Evolutionary conservation across 2,797 vertebrate species (phyloP).

Genomic region (Pterois miles): DNA sequence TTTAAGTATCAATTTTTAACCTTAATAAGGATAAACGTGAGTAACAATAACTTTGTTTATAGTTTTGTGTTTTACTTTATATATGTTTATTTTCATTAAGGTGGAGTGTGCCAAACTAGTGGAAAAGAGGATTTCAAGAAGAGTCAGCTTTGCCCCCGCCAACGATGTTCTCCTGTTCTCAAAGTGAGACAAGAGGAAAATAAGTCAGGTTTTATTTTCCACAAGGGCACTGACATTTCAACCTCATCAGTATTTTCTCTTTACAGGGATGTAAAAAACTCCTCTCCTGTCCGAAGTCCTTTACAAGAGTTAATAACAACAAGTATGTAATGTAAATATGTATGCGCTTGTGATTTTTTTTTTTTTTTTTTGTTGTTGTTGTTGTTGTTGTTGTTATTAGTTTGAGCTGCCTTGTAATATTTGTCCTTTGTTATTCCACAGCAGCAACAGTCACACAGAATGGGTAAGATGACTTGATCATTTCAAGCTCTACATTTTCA

Average conservation of each 20-base stretch:
- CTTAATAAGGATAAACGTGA: background rate
- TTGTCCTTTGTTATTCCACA: slow-evolving; percentile 30
- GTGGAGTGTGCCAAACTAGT: slow-evolving; percentile 70
- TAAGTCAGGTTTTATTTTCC: background rate
- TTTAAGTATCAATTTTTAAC: too few species aligned
- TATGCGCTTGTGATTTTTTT: background rate
- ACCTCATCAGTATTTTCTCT: slow-evolving; percentile 8
- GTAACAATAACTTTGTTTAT: background rate
- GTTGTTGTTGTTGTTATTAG: background rate
- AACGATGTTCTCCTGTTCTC: slow-evolving; percentile 82
- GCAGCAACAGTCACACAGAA: slow-evolving; percentile 52
- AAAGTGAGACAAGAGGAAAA: slow-evolving; percentile 61
- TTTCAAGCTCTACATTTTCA: background rate
- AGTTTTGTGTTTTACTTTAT: background rate
- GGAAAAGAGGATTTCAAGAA: slow-evolving; percentile 81
- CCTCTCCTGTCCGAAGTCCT: slow-evolving; percentile 62
- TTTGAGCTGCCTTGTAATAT: slow-evolving; percentile 15
- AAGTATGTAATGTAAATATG: slow-evolving; percentile 36
- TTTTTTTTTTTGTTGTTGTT: too few species aligned
- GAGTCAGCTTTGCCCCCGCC: slow-evolving; percentile 86
- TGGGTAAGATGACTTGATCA: slow-evolving; percentile 50
- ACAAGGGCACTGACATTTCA: background rate
- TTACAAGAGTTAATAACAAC: slow-evolving; percentile 64
- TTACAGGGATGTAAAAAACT: slow-evolving; percentile 78
- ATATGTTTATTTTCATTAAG: slow-evolving; percentile 47